Evolutionary conservation across 1,140 invertebrate species (phyloP).

Genomic region (Dolichoris vasculosae): DNA sequence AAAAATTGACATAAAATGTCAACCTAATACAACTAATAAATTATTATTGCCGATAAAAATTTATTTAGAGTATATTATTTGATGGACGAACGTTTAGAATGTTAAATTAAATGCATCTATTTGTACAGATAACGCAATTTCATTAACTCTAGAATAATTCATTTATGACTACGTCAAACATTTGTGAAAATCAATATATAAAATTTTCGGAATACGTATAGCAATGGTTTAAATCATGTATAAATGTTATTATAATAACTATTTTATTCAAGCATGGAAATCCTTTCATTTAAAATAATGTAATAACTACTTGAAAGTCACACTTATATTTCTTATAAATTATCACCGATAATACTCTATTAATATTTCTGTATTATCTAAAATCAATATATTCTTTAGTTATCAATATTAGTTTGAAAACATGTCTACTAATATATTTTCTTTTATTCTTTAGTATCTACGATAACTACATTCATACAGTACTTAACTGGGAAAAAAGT

Average conservation of each 20-base stretch:
- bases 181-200: background rate
- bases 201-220: background rate
- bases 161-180: background rate
- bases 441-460: background rate
- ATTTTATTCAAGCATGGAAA: background rate
- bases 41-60: no score
- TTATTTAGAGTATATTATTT: no score
- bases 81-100: no score
- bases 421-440: slow-evolving; percentile 11
- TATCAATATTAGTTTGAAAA: slow-evolving; percentile 29
- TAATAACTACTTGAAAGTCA: background rate
- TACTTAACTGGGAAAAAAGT: slow-evolving; percentile 25
- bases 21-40: no score
- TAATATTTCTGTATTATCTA: slow-evolving; percentile 7
- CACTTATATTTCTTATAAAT: slow-evolving; percentile 3
- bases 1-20: no score
- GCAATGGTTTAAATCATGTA: background rate
- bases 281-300: background rate
- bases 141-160: no score
- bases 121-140: no score
- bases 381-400: slow-evolving; percentile 17
- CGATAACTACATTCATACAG: slow-evolving; percentile 40
- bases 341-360: background rate
- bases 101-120: no score
- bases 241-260: slow-evolving; percentile 1